Base-by-base conservation (phyloP, 53 echinoderm and acorn worm species). In the Arbacia lixula region DNA sequence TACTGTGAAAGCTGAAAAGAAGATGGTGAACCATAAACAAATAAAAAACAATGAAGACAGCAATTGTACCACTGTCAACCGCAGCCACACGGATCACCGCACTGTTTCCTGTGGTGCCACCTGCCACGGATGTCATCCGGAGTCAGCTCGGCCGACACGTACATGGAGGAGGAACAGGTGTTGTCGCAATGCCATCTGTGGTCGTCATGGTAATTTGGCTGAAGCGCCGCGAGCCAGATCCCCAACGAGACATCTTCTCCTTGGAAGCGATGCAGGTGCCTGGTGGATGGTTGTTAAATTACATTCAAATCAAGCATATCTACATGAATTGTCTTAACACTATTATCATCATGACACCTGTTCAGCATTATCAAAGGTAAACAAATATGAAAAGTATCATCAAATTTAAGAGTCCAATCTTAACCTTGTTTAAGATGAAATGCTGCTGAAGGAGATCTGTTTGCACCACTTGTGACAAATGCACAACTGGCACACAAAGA, bases 241-340 rank as follows among this genome's bases (percentile, higher is more conserved):
- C 94, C 99, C 36, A 91, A 32, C 6, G 99, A 94, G 22, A 92
- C 92, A 83, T 99, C 99, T 54, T 99, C 99, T 4, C 99, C 99
- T 85, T 99, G 99, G 66, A 92, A 99, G 9, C 49, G 27, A 40
- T 92, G 92, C 2, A 99, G 83, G 36, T 76, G 40, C 57, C 90
- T 90, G 29, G 33, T 72, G 37, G 22, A 41, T n/a, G n/a, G n/a
- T n/a, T n/a, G n/a, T n/a, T n/a, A n/a, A n/a, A n/a, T n/a, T n/a
- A n/a, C n/a, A n/a, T n/a, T n/a, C n/a, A n/a, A n/a, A n/a, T n/a
- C n/a, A n/a, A n/a, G n/a, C n/a, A n/a, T n/a, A n/a, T n/a, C n/a
- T n/a, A n/a, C n/a, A n/a, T n/a, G n/a, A n/a, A n/a, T n/a, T n/a
- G n/a, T n/a, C n/a, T n/a, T n/a, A n/a, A n/a, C n/a, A n/a, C n/a